Base-by-base conservation (phyloP, 2,113 vertebrate species). In the Rhadina sibilatrix region DNA sequence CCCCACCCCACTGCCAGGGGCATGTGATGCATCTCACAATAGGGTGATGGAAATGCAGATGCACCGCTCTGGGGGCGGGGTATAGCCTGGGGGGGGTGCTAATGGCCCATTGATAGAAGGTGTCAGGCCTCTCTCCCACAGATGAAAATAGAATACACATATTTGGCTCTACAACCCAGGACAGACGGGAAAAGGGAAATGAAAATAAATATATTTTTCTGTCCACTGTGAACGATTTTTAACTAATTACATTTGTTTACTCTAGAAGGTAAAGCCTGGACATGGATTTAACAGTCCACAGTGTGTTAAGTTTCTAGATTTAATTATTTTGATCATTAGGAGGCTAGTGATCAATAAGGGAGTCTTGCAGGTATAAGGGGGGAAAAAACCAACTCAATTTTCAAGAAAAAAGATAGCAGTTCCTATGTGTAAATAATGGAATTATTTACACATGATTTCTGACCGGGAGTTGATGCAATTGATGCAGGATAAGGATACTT, bases 401-500 rank as follows among this genome's bases (percentile, higher is more conserved):
- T 81, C 44, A 64, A 64, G 64, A 82, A 82, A 52, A 53, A 90
- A 78, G 11, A 75, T 72, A 68, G 11, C 47, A 49, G 54, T 83
- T 83, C n/a, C 15, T 17, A 1, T 57, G 49, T 50, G 50, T 69
- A 72, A 77, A 59, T 35, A 64, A 60, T 20, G 74, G 47, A 88
- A 50, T 82, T 88, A 37, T 69, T 82, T n/a, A n/a, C n/a, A n/a
- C n/a, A n/a, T n/a, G n/a, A n/a, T n/a, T 90, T 85, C 69, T 90
- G 33, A 37, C 70, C 20, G 7, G 8, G 5, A 17, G 6, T 24
- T 71, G 9, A 37, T 90, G 28, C 17, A 81, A n/a, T 35, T 50
- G 38, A 35, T 89, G 37, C 31, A 64, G 59, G 80, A 57, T 70
- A 42, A 66, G 38, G 31, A 12, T 38, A 17, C 16, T 82, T 86